A percentile compares a stretch with the other conserved stretches of the same genome.
phyloP scores from a whole-genome alignment of 2,888 invertebrate genomes.

The Flabesymbios commensalis region DNA sequence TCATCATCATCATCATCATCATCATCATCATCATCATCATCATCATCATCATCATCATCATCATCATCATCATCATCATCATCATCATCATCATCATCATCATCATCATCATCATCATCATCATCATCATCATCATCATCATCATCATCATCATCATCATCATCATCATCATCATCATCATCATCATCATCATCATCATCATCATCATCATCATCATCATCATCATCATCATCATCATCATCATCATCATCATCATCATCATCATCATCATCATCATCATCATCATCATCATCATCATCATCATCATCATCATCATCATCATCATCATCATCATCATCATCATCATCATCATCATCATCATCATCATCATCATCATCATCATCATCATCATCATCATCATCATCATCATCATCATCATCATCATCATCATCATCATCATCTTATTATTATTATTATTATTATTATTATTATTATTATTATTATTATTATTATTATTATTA shows the following conservation, averaged over 20 bases:
- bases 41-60: constrained; percentile 4
- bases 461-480: no score
- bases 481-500: no score
- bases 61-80: constrained; percentile 6
- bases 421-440: no score
- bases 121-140: constrained; percentile 11
- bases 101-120: constrained; percentile 6
- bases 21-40: not conserved
- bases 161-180: not conserved
- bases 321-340: constrained; percentile 7
- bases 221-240: not conserved
- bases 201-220: constrained; percentile 10
- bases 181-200: not conserved
- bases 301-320: not conserved
- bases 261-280: not conserved
- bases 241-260: not conserved
- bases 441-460: no score
- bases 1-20: not conserved
- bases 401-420: constrained; percentile 8
- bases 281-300: not conserved
- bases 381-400: constrained; percentile 9
- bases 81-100: constrained; percentile 3
- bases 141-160: no score
- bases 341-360: constrained; percentile 7
- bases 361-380: not conserved